Evolutionary conservation across 2,888 invertebrate genomes (phyloP).

Genomic region (Carpatolechia fugitivella): DNA sequence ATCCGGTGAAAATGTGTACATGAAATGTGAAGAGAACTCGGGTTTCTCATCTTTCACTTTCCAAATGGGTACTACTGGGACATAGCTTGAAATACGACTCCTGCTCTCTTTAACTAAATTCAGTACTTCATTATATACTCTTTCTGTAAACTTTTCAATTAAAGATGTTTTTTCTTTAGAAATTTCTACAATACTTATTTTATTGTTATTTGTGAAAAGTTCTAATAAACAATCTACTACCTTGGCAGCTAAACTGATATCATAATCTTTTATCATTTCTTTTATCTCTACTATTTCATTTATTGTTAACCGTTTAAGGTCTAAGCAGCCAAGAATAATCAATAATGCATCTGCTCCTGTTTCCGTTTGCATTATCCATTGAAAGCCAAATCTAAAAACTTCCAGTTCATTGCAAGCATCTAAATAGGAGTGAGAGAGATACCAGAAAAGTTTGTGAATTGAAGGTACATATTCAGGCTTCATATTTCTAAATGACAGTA

Average conservation of each 20-base stretch:
- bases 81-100: constrained; percentile 38
- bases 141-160: constrained; percentile 45
- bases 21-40: constrained; percentile 40
- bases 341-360: constrained; percentile 54
- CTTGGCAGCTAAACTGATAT: constrained; percentile 47
- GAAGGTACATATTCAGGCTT: constrained; percentile 47
- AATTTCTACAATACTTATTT: constrained; percentile 32
- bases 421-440: constrained; percentile 62
- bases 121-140: constrained; percentile 52
- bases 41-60: constrained; percentile 36
- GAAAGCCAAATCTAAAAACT: constrained; percentile 61
- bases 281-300: constrained; percentile 46
- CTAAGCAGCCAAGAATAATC: constrained; percentile 57
- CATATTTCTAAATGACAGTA: constrained; percentile 56
- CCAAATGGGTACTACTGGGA: constrained; percentile 52
- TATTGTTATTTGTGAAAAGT: constrained; percentile 29
- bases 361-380: constrained; percentile 49
- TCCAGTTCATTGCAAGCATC: constrained; percentile 48
- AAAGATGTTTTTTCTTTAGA: constrained; percentile 32
- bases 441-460: constrained; percentile 58
- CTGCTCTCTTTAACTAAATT: constrained; percentile 45
- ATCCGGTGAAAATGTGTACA: constrained; percentile 47
- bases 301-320: constrained; percentile 41
- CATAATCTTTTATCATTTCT: constrained; percentile 35
- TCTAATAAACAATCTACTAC: constrained; percentile 49